Base-by-base conservation (phyloP, 2,888 invertebrate genomes). In the Steromphala cineraria region DNA sequence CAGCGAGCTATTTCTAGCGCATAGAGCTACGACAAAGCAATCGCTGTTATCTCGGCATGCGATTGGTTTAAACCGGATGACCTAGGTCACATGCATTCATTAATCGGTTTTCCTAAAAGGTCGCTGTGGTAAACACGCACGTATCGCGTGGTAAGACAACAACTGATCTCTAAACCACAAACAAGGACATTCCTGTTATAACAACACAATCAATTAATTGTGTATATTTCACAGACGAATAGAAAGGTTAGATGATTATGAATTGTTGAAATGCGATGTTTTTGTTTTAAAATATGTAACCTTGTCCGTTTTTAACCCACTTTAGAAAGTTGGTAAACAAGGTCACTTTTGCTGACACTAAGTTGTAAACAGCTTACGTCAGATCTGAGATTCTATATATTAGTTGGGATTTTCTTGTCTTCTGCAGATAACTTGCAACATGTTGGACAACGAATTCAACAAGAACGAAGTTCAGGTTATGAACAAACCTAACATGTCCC, bases 391-490 rank as follows among this genome's bases (percentile, higher is more conserved):
- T 4, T 13, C 46, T 31, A 13, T 56, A 36, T 36, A 17, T 56
- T 13, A 31, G 56, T 24, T 67, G 10, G 10, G 10, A 40, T 56
- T 77, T 52, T 79, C 15, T 79, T 17, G 79, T 46, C 75, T 40
- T 75, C 7, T 76, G 28, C 31, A 1, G 74, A 40, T 28, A 71
- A 67, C 78, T 80, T 46, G 46, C 36, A 88, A 82, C 24, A 90
- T 90, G 89, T 88, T 90, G 82, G 88, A 88, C 86, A 87, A 89
- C 87, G 90, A 89, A 79, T 75, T 90, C 7, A 87, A 90, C 83
- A 83, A 85, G 74, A 89, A 89, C 75, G 88, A 88, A 31, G 86
- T 87, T 2, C 80, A 83, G 75, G 85, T 86, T 52, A 78, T 85
- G 56, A 83, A 84, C 67, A 80, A 82, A 53, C 78, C 81, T 17